Percentiles rank a stretch among this genome's conserved stretches.
Conservation (phyloP, 2,113 vertebrate genomes). For the Puma concolor region DNA sequence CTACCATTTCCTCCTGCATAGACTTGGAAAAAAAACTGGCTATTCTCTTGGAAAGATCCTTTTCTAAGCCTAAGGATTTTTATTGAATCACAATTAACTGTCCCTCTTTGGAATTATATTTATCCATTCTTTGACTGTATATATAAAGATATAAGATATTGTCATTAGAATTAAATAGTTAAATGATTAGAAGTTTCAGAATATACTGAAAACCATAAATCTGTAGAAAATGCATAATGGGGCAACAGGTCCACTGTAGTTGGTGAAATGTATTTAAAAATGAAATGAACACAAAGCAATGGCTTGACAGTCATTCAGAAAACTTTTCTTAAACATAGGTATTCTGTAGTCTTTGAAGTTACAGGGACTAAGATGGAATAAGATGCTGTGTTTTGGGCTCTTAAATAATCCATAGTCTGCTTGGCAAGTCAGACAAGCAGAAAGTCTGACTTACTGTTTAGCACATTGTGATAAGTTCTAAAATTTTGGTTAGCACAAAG, state of each 20-base stretch:
- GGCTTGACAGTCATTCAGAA: background rate
- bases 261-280: background rate
- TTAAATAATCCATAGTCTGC: background rate
- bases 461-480: background rate
- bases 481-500: background rate
- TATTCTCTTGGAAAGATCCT: background rate
- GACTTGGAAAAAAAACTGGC: slow-evolving; percentile 2
- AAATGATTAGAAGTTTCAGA: background rate
- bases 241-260: background rate
- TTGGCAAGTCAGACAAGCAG: background rate
- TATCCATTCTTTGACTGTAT: background rate
- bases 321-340: background rate
- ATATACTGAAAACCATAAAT: background rate
- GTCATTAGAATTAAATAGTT: background rate
- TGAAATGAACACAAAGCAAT: background rate
- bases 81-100: background rate
- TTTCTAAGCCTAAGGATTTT: slow-evolving; percentile 32
- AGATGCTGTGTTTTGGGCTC: background rate
- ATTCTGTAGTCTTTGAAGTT: background rate
- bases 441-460: background rate
- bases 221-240: background rate
- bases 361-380: background rate
- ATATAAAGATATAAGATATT: background rate
- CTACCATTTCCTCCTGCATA: background rate
- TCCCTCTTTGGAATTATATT: background rate